Conservation (phyloP, 2,888 invertebrate genomes). For the Euproctis similis region DNA sequence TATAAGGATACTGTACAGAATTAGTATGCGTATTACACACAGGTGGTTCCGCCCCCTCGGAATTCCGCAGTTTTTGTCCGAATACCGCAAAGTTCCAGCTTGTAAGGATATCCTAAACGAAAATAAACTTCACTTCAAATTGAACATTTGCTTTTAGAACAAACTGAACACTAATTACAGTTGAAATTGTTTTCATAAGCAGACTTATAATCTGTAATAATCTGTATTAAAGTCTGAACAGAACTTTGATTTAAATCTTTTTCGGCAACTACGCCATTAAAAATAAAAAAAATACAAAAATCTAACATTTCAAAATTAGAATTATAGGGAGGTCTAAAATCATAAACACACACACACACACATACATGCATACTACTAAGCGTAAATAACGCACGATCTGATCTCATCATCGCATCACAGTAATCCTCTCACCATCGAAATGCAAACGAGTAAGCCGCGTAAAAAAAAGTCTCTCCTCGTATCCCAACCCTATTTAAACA, state of each 20-base stretch:
- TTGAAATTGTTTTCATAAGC: neutral
- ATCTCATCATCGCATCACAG: slow-evolving; percentile 22
- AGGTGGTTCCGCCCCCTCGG: slow-evolving; percentile 67
- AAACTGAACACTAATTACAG: neutral
- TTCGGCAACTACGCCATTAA: no score
- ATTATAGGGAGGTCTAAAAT: neutral
- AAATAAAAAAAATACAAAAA: no score
- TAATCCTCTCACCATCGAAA: slow-evolving; percentile 27
- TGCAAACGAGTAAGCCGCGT: slow-evolving; percentile 25
- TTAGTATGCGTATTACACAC: slow-evolving; percentile 47
- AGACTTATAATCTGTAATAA: no score
- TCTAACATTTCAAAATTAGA: neutral
- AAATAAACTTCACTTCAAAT: slow-evolving; percentile 25
- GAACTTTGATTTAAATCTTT: no score
- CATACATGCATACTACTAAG: no score
- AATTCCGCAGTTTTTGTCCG: slow-evolving; percentile 53
- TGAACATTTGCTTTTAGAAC: slow-evolving; percentile 8
- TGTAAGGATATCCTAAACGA: slow-evolving; percentile 22
- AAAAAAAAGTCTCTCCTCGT: slow-evolving; percentile 17
- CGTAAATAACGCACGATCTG: slow-evolving; percentile 9
- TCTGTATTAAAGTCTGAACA: no score
- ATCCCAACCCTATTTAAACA: slow-evolving; percentile 27
- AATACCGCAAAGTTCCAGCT: slow-evolving; percentile 23
- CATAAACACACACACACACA: slow-evolving; percentile 8
- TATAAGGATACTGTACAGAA: no score